phyloP scores from a whole-genome alignment of 2,113 vertebrate species.

The Heptranchias perlo region DNA sequence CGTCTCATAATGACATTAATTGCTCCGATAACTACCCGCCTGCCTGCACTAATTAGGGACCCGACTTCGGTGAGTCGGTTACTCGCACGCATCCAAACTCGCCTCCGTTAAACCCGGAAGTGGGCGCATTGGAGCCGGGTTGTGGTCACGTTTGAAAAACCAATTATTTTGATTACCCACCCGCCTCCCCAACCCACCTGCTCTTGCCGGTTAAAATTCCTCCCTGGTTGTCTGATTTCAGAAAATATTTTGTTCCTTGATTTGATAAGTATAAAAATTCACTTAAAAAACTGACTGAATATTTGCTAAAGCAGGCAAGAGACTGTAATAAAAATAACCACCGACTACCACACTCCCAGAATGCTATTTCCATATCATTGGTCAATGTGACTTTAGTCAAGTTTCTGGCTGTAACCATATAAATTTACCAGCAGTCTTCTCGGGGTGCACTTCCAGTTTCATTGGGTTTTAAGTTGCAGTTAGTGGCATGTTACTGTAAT shows the following conservation, averaged over 20 bases:
- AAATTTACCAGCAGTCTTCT: neutral
- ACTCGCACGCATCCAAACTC: no score
- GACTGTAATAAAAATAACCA: neutral
- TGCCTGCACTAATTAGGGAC: no score
- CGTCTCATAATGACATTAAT: no score
- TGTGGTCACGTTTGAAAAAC: no score
- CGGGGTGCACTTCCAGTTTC: neutral
- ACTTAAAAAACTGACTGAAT: neutral
- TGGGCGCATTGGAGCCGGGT: no score
- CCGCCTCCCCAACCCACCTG: no score
- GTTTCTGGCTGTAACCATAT: neutral
- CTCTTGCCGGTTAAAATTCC: no score
- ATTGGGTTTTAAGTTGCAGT: neutral
- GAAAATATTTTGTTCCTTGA: neutral
- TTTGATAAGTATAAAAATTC: neutral
- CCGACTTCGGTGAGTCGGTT: no score
- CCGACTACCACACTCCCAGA: neutral
- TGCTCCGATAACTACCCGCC: no score
- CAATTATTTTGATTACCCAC: no score
- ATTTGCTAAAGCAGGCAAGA: neutral
- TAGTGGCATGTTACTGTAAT: neutral
- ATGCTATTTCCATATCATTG: neutral
- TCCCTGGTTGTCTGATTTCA: neutral
- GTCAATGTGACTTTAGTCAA: neutral
- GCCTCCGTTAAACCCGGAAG: no score